Base-by-base conservation (phyloP, 2,888 invertebrate genomes). In the Mesorhabditis spiculigera region DNA sequence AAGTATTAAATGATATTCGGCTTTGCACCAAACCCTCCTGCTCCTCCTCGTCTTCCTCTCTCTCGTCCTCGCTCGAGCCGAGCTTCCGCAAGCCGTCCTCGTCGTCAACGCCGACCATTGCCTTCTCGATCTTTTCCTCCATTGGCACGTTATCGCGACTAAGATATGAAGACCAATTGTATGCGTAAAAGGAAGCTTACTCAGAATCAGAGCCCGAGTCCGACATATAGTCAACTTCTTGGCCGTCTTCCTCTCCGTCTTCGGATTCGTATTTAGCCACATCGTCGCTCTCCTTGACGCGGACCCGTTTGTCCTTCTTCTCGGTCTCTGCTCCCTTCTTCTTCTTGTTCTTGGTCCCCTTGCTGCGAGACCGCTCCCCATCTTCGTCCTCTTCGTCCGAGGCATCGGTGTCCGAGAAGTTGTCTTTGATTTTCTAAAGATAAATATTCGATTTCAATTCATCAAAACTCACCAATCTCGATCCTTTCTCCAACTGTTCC, bases 51-150 rank as follows among this genome's bases (percentile, higher is more conserved):
- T 67, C 43, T 5, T 41, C 43, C 43, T 45, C 71, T 4, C 62
- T 43, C 43, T 66, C 43, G 65, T 43, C 45, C 65, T 45, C 63
- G 65, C 61, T 3, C 65, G 44, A 13, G 16, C 41, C 63, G 62
- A 95, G 88, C 86, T 94, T 93, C 73, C 93, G 90, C 64, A 95
- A 88, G 0, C 92, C 94, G 80, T 91, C 92, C 86, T 95, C 94
- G 84, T 95, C 94, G 0, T 94, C 93, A 0, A 98, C 97, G 64
- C 91, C 91, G 87, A 91, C 93, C 85, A 93, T 90, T 86, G 92
- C 93, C 87, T 91, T 93, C 85, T 91, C 92, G 67, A 91, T 89
- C 88, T 91, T 93, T 69, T 86, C 88, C 4, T 84, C 84, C 5
- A 76, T 75, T 28, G 81, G 82, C 50, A 77, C 75, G 45, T 79